phyloP scores from a whole-genome alignment of 2,888 invertebrate genomes.

The Cephus sareptanus region DNA sequence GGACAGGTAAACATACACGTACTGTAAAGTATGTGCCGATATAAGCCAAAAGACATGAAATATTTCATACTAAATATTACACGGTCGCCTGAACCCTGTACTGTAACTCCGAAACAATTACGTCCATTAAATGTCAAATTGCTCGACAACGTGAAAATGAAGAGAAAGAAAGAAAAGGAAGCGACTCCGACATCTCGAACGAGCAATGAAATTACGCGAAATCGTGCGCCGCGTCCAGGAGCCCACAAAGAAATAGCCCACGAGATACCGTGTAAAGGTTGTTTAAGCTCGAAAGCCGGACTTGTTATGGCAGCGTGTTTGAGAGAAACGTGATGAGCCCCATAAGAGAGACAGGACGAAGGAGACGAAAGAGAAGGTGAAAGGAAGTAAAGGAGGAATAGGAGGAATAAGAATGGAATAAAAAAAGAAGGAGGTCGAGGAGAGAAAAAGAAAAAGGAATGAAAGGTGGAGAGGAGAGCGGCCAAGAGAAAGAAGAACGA shows the following conservation, averaged over 20 bases:
- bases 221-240: not conserved
- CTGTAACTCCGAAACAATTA: too few relatives aligned
- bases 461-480: not conserved
- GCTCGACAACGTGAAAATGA: too few relatives aligned
- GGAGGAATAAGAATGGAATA: not conserved
- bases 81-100: too few relatives aligned
- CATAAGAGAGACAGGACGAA: not conserved
- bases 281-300: not conserved
- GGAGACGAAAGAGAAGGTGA: not conserved
- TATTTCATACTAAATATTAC: not conserved
- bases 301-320: slow-evolving; percentile 1
- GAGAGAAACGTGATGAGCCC: slow-evolving; percentile 2
- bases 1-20: not conserved
- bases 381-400: not conserved
- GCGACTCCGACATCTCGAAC: not conserved
- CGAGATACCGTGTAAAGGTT: not conserved
- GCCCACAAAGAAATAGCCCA: not conserved
- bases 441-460: not conserved
- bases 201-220: not conserved
- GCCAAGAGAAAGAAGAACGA: not conserved
- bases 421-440: not conserved
- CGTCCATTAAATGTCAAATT: too few relatives aligned
- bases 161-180: too few relatives aligned
- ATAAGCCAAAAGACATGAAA: not conserved
- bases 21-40: not conserved